Conservation (phyloP, 2,113 vertebrate species). For the Protobothrops flavoviridis region DNA sequence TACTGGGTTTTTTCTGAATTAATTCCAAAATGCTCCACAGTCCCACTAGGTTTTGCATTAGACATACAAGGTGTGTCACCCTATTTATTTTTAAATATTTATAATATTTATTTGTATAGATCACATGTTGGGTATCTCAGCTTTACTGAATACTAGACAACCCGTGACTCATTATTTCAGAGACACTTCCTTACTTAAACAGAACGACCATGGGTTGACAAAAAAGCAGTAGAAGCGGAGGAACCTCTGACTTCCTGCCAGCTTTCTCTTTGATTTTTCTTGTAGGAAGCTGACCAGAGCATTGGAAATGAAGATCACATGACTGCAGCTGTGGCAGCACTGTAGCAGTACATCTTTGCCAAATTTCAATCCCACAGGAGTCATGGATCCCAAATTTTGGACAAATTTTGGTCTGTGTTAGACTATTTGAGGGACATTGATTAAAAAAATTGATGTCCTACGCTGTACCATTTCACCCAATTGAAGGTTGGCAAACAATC, state of each 20-base stretch:
- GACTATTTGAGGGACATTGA: not conserved
- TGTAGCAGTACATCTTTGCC: not conserved
- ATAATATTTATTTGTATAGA: not conserved
- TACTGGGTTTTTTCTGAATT: not conserved
- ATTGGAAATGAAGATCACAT: not conserved
- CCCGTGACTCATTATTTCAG: not conserved
- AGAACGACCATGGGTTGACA: not conserved
- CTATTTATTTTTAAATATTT: not conserved
- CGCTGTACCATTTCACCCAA: not conserved
- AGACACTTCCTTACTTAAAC: not conserved
- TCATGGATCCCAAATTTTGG: not conserved
- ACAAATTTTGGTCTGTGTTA: not conserved
- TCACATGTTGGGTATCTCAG: not conserved
- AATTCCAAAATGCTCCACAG: not conserved
- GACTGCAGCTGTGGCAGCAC: not conserved
- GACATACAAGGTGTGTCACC: not conserved
- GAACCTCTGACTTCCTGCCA: not conserved
- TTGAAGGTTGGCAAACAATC: not conserved
- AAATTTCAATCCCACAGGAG: not conserved
- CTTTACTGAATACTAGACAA: not conserved
- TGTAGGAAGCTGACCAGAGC: not conserved
- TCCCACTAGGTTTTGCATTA: not conserved
- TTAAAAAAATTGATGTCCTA: not conserved
- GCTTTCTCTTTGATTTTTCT: not conserved
- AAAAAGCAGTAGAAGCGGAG: not conserved